Conservation (phyloP, 1,140 invertebrate species). For the Temnothorax longispinosus region DNA sequence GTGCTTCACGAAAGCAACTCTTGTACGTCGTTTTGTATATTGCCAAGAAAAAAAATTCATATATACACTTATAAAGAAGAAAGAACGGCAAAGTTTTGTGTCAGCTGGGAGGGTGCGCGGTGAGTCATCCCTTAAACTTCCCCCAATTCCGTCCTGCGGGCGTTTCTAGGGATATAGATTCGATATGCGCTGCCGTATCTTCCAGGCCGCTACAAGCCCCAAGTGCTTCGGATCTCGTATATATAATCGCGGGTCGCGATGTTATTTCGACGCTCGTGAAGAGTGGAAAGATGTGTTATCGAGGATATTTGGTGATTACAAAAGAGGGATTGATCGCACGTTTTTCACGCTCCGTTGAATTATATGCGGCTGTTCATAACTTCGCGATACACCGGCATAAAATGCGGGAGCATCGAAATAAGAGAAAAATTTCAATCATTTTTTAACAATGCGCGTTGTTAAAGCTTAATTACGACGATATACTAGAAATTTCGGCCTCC, state of each 20-base stretch:
- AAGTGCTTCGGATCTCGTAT: slow-evolving; percentile 26
- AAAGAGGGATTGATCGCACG: slow-evolving; percentile 5
- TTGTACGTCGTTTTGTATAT: neutral
- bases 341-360: slow-evolving; percentile 17
- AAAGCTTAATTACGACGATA: slow-evolving; percentile 46
- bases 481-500: neutral
- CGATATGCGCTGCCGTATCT: slow-evolving; percentile 43
- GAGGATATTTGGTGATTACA: slow-evolving; percentile 6
- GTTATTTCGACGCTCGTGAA: slow-evolving; percentile 30
- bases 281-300: slow-evolving; percentile 55
- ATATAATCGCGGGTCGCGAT: slow-evolving; percentile 39
- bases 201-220: slow-evolving; percentile 5
- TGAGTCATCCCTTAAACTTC: slow-evolving; percentile 62
- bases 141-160: slow-evolving; percentile 36
- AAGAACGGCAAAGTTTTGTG: slow-evolving; percentile 22
- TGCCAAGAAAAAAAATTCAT: neutral
- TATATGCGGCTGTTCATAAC: slow-evolving; percentile 2
- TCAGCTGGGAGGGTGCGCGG: slow-evolving; percentile 51
- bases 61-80: neutral
- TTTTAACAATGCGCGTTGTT: slow-evolving; percentile 17
- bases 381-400: neutral
- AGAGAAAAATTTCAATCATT: neutral
- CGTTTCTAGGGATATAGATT: slow-evolving; percentile 51
- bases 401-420: neutral
- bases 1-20: neutral